Base-by-base conservation (phyloP, 2,888 invertebrate species). In the Papilio gigon region DNA sequence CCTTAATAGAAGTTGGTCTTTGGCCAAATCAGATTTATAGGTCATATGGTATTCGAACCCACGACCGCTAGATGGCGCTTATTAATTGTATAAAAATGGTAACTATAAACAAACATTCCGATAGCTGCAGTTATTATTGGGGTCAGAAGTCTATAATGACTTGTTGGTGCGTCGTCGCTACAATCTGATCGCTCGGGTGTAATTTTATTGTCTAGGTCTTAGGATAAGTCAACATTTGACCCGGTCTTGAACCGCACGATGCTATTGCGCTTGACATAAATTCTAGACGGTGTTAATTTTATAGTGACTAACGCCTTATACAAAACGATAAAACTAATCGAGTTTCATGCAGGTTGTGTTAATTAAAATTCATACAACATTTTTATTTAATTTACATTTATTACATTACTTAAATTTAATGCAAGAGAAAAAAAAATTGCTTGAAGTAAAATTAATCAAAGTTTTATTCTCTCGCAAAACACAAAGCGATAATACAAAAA, bases 141-240 rank as follows among this genome's bases (percentile, higher is more conserved):
- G 60, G 53, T 68, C 60, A 59, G 60, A 37, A 58, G 58, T 40
- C 25, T 60, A 14, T 40, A 64, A 50, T 40, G 27, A 33, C 56
- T 56, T 33, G 35, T 6, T 65, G 11, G 50, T 30, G 20, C 22
- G 33, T n/a, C 65, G 17, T 75, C 79, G 82, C 81, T 20, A 82
- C 82, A 80, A 75, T 73, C 72, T 70, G 71, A 71, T 69, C 71
- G 70, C 76, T 73, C 74, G 75, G 78, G 79, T 77, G 77, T 81
- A 85, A 84, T 87, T 85, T 86, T 83, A 81, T 84, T 81, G 76
- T 73, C 76, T 84, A 84, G 84, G 84, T 87, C 85, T 76, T 74
- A 70, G 80, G 85, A 88, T 79, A 79, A 76, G 74, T 72, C 73
- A 71, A 70, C 73, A 76, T 76, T 77, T 79, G 78, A 78, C 78